A percentile compares a stretch with the other conserved stretches of the same genome.
Conservation (phyloP, 2,113 vertebrate species). For the Carollia perspicillata region DNA sequence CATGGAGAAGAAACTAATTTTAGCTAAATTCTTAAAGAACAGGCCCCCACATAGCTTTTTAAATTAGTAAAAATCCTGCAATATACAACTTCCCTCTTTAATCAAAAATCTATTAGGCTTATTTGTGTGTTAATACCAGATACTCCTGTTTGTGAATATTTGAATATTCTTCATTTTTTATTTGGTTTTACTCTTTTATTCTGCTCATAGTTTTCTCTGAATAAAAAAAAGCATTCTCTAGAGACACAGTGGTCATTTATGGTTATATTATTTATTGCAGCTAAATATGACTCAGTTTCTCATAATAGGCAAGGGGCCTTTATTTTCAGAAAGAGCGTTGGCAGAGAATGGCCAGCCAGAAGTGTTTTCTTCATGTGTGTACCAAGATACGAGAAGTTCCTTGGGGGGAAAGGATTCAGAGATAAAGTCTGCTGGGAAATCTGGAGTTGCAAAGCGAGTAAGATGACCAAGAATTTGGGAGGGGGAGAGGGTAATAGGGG, state of each 20-base stretch:
- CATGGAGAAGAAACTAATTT: constrained; percentile 42
- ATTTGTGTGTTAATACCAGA: not conserved
- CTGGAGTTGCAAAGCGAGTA: not conserved
- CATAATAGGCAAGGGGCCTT: not conserved
- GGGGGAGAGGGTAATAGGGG: fast-evolving
- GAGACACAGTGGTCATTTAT: not conserved
- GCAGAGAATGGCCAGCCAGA: fast-evolving
- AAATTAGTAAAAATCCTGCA: constrained; percentile 38
- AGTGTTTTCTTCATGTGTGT: not conserved
- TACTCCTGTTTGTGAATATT: not conserved
- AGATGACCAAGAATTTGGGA: too few relatives aligned
- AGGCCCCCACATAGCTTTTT: not conserved
- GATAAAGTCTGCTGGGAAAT: too few relatives aligned
- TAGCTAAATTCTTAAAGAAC: constrained; percentile 44
- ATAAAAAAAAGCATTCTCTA: not conserved
- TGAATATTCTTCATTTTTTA: not conserved
- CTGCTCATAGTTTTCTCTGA: not conserved
- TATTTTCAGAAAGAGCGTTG: not conserved
- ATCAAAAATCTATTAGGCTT: not conserved
- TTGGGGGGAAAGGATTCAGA: not conserved
- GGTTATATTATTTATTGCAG: not conserved
- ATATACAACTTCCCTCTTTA: not conserved
- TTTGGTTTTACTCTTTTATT: not conserved
- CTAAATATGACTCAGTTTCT: not conserved
- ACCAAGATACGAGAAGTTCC: not conserved